Conservation (phyloP, 2,113 vertebrate genomes). For the Silurus meridionalis region DNA sequence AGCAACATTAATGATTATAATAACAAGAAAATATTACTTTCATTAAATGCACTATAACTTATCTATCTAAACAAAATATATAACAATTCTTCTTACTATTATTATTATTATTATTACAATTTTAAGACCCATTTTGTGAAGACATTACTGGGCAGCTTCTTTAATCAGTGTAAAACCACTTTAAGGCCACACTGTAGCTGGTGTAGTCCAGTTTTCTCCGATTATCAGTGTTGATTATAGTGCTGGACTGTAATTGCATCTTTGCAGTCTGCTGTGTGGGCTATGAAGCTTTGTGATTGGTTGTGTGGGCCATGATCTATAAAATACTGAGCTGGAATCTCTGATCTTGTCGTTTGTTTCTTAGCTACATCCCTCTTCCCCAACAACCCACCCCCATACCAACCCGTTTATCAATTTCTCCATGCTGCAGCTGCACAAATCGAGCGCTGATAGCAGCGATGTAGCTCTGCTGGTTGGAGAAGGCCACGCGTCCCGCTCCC, state of each 20-base stretch:
- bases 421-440: constrained; percentile 99
- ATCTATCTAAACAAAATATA: no score
- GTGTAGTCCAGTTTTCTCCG: background rate
- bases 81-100: no score
- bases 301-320: constrained; percentile 8
- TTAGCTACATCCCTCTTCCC: background rate
- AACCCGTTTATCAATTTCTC: constrained; percentile 99
- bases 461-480: constrained; percentile 99
- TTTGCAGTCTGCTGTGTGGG: constrained; percentile 4
- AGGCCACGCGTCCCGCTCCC: constrained; percentile 95
- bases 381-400: constrained; percentile 57
- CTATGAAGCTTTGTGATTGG: constrained; percentile 3
- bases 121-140: background rate
- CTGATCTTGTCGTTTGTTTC: background rate
- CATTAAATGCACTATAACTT: background rate
- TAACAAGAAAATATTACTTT: background rate
- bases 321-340: constrained; percentile 8
- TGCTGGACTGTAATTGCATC: background rate
- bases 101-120: background rate
- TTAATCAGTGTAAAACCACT: background rate
- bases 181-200: background rate
- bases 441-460: constrained; percentile 99
- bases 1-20: background rate
- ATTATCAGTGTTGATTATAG: background rate
- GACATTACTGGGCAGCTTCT: background rate